Conservation (phyloP, 1,140 invertebrate genomes). For the Ips nitidus region DNA sequence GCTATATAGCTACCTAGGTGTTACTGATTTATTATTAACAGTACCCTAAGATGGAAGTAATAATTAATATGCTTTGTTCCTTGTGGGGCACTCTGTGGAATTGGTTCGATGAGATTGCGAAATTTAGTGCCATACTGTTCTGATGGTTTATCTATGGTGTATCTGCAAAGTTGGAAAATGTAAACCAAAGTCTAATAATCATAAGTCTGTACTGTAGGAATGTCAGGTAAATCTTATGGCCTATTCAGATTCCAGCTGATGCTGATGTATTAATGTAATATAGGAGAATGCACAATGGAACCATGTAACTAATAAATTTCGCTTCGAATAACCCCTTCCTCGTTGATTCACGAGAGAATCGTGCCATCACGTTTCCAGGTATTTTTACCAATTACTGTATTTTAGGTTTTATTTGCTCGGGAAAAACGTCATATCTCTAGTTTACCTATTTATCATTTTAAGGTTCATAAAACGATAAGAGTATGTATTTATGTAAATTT, state of each 20-base stretch:
- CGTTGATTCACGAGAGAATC: constrained; percentile 10
- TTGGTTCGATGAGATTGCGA: no score
- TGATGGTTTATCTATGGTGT: no score
- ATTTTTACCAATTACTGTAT: constrained; percentile 21
- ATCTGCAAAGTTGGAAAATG: background rate
- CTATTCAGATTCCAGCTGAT: constrained; percentile 1
- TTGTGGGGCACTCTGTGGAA: background rate
- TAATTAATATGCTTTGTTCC: constrained; percentile 18
- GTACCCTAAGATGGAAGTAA: constrained; percentile 11
- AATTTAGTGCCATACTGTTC: no score
- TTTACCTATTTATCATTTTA: background rate
- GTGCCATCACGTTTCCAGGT: constrained; percentile 13
- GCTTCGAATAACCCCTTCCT: constrained; percentile 7
- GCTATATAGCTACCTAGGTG: constrained; percentile 20
- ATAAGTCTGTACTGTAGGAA: background rate
- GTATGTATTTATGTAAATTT: no score
- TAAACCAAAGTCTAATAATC: background rate
- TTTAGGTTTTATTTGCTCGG: constrained; percentile 2
- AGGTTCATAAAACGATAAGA: no score
- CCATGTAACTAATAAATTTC: constrained; percentile 12
- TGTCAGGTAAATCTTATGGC: constrained; percentile 2
- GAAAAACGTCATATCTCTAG: constrained; percentile 6
- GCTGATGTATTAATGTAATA: constrained; percentile 2
- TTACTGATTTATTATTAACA: constrained; percentile 30
- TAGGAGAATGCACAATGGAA: constrained; percentile 4